Evolutionary conservation across 53 echinoderm and acorn worm species (phyloP).

Genomic region (Mesocentrotus franciscanus): DNA sequence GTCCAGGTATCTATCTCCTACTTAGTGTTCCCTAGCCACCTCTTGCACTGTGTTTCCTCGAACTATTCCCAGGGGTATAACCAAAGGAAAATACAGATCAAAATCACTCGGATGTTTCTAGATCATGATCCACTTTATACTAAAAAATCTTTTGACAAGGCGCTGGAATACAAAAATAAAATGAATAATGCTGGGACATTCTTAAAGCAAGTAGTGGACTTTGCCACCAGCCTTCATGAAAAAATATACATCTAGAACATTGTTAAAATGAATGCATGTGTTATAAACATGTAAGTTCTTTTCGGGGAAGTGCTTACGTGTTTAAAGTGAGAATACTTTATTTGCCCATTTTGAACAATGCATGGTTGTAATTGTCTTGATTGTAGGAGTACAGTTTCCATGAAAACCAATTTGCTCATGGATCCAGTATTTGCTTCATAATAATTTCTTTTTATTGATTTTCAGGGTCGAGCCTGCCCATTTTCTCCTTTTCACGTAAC

Average conservation of each 20-base stretch:
- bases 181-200: background rate
- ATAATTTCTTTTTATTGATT: too few relatives aligned
- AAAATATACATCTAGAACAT: background rate
- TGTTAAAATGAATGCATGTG: background rate
- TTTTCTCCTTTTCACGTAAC: too few relatives aligned
- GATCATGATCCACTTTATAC: background rate
- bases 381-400: background rate
- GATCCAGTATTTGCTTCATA: too few relatives aligned
- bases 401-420: background rate
- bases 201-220: background rate
- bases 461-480: too few relatives aligned
- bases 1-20: too few relatives aligned
- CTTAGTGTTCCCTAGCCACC: too few relatives aligned
- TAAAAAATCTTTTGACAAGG: background rate
- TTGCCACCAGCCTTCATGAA: background rate
- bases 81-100: too few relatives aligned
- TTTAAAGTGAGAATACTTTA: background rate
- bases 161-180: background rate
- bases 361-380: background rate
- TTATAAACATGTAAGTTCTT: background rate
- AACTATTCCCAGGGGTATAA: too few relatives aligned
- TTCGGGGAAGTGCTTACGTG: background rate
- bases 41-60: too few relatives aligned
- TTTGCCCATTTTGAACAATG: background rate
- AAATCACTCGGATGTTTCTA: background rate